A percentile compares a stretch with the other conserved stretches of the same genome.
These are phyloP conservation scores for Chironomus tepperi DNA, from an alignment of 1,140 invertebrate species.

Conservation along the genomic window DNA sequence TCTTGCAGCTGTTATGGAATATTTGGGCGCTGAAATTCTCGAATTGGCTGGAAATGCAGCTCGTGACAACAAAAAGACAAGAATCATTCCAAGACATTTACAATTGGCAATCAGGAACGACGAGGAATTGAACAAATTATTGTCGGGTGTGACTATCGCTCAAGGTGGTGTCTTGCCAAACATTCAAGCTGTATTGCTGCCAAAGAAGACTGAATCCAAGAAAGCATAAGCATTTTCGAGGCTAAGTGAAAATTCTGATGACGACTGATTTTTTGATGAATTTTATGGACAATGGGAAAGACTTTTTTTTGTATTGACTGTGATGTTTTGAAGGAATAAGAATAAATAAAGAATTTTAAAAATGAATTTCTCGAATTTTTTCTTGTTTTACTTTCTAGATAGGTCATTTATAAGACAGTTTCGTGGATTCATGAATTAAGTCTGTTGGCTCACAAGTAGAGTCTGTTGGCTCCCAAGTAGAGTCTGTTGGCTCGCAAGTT, in stretches of 20 bases:
- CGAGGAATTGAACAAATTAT: constrained; percentile 60
- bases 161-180: constrained; percentile 17
- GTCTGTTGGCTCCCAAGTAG: too few relatives aligned
- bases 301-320: too few relatives aligned
- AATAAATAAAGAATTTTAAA: too few relatives aligned
- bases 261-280: too few relatives aligned
- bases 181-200: constrained; percentile 46
- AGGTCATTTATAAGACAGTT: too few relatives aligned
- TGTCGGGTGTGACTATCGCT: constrained; percentile 60
- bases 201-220: constrained; percentile 44
- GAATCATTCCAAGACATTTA: constrained; percentile 62
- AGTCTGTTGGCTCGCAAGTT: too few relatives aligned
- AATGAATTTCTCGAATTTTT: too few relatives aligned
- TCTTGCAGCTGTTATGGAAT: constrained; percentile 50
- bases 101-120: constrained; percentile 63
- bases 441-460: too few relatives aligned
- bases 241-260: background rate
- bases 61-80: constrained; percentile 35
- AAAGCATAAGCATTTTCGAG: constrained; percentile 27
- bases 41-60: constrained; percentile 53
- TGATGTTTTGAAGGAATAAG: too few relatives aligned
- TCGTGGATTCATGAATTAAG: too few relatives aligned
- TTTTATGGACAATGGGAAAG: too few relatives aligned
- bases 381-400: too few relatives aligned
- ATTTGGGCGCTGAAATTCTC: constrained; percentile 56